Conservation (phyloP, 2,888 invertebrate genomes). For the Orchesella flavescens region DNA sequence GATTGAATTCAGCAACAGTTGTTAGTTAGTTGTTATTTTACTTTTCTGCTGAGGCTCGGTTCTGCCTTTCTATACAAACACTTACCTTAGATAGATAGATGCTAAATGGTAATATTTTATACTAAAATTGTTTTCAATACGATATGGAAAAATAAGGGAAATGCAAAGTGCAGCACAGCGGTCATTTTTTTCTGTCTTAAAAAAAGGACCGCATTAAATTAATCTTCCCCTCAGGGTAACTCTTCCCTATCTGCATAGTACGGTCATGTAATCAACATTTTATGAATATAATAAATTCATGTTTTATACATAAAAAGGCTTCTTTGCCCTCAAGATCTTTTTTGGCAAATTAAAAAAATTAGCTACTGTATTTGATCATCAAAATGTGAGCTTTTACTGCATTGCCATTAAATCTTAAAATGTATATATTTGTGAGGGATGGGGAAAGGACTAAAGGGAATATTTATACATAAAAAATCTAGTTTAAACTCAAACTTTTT, state of each 20-base stretch:
- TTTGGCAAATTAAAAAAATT: conserved; percentile 59
- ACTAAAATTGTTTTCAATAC: conserved; percentile 15
- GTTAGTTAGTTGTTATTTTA: neutral
- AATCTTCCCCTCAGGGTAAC: conserved; percentile 20
- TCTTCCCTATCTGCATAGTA: conserved; percentile 22
- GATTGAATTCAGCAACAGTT: conserved; percentile 24
- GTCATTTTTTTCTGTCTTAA: conserved; percentile 15
- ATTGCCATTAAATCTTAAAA: too few relatives aligned
- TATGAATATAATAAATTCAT: too few relatives aligned
- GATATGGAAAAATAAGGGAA: conserved; percentile 21
- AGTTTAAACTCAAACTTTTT: too few relatives aligned
- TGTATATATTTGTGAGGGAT: too few relatives aligned
- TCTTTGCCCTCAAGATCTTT: conserved; percentile 29
- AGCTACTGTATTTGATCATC: conserved; percentile 40
- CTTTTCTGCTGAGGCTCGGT: conserved; percentile 3
- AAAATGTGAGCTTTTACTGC: neutral
- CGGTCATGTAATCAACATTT: too few relatives aligned
- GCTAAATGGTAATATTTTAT: too few relatives aligned
- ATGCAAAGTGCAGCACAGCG: neutral
- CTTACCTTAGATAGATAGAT: too few relatives aligned
- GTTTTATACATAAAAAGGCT: too few relatives aligned
- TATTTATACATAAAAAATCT: too few relatives aligned
- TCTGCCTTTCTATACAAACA: neutral
- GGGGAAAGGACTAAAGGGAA: too few relatives aligned
- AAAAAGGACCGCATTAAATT: neutral